Base-by-base conservation (phyloP, 1,140 invertebrate genomes). In the Probaryconus sp. region DNA sequence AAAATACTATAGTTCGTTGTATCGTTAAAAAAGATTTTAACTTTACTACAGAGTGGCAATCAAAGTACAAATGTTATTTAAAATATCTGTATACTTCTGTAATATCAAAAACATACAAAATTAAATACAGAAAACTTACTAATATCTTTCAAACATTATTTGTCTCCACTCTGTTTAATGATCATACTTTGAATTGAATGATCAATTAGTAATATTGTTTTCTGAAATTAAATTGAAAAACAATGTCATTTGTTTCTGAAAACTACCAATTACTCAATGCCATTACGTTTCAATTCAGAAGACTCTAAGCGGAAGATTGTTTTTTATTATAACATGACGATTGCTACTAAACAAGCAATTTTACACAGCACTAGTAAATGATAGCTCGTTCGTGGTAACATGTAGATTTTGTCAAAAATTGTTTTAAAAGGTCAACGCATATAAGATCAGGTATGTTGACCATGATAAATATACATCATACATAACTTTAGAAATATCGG, bases 391-490 rank as follows among this genome's bases (percentile, higher is more conserved):
- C 13, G 45, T 21, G 10, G 4, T 51, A 51, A 71, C 56, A 60
- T 6, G 21, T 47, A 70, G 58, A 64, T 13, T 42, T 56, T 63
- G 10, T 38, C 20, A 38, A 72, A 35, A 48, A 51, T 20, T 24
- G 11, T 10, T 37, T 61, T 16, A 26, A 37, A 65, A 48, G 38
- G 35, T 63, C 58, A 60, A 72, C 45, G 45, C n/a, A 60, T 61
- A 11, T 45, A 48, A 65, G 38, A 61, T 75, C 53, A 71, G 63
- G 63, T 75, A 68, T 65, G 55, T 75, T 35, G 48, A 73, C 51
- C 53, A 45, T 51, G 17, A 40, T 5, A 38, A n/a, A 13, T 37
- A 45, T 14, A 58, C 7, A 11, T 33, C 53, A 28, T 31, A 37
- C 21, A 35, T 50, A 33, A 42, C 2, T 58, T 37, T 45, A 38